Evolutionary conservation across 1,140 invertebrate genomes (phyloP).

Genomic region (Drosophila takahashii): DNA sequence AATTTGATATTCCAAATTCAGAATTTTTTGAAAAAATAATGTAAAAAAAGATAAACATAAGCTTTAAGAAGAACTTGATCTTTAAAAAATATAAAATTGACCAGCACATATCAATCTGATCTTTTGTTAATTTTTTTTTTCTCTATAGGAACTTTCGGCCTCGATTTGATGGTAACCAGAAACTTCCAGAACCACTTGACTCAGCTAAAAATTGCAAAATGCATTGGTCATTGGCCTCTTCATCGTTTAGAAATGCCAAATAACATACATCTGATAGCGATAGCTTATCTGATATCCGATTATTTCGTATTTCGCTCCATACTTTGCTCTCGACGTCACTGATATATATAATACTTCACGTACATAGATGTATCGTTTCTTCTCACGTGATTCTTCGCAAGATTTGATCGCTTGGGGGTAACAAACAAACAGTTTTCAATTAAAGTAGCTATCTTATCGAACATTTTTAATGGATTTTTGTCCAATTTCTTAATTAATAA

Average conservation of each 20-base stretch:
- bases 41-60: too few species aligned
- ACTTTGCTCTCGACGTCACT: conserved; percentile 16
- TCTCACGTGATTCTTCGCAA: conserved; percentile 17
- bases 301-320: conserved; percentile 11
- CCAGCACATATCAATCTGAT: too few species aligned
- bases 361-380: neutral
- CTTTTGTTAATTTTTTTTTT: too few species aligned
- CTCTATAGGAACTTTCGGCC: conserved; percentile 2
- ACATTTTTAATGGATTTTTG: neutral
- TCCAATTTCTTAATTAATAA: neutral
- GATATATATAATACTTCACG: neutral
- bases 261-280: conserved; percentile 5
- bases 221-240: conserved; percentile 48
- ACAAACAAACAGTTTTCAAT: conserved; percentile 21
- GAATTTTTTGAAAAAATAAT: too few species aligned
- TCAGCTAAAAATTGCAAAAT: conserved; percentile 1
- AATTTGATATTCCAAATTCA: too few species aligned
- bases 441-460: conserved; percentile 29
- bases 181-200: conserved; percentile 35
- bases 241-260: neutral
- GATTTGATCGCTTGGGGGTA: conserved; percentile 16
- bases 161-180: conserved; percentile 18
- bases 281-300: conserved; percentile 18
- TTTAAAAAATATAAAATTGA: too few species aligned
- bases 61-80: too few species aligned